Conservation (phyloP, 2,888 invertebrate species). For the Drosophila nr. medialis region DNA sequence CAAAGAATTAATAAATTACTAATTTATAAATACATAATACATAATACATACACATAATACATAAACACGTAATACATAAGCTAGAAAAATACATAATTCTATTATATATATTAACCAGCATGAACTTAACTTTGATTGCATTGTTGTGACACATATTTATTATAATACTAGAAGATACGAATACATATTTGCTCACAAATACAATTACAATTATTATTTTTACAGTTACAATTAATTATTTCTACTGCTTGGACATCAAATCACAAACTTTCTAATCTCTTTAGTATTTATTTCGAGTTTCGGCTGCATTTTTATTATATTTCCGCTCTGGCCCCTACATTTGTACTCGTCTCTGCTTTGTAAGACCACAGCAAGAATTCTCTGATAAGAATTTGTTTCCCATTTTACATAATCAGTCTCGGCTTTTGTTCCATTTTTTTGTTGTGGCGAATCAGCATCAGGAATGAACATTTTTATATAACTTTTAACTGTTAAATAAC, state of each 20-base stretch:
- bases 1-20: neutral
- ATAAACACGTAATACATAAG: no score
- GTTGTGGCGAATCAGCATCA: neutral
- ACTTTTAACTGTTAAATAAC: neutral
- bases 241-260: neutral
- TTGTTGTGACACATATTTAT: neutral
- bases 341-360: neutral
- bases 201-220: neutral
- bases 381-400: slow-evolving; percentile 1
- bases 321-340: neutral
- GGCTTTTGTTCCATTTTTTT: neutral
- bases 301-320: neutral
- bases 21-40: neutral
- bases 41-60: neutral
- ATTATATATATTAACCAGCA: neutral
- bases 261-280: neutral
- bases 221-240: neutral
- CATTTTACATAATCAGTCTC: neutral
- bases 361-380: neutral
- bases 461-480: neutral
- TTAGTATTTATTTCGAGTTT: neutral
- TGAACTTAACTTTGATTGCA: neutral
- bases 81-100: neutral
- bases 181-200: neutral
- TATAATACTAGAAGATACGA: neutral